Evolutionary conservation across 1,140 invertebrate genomes (phyloP).

Genomic region (Drosophila sp.): DNA sequence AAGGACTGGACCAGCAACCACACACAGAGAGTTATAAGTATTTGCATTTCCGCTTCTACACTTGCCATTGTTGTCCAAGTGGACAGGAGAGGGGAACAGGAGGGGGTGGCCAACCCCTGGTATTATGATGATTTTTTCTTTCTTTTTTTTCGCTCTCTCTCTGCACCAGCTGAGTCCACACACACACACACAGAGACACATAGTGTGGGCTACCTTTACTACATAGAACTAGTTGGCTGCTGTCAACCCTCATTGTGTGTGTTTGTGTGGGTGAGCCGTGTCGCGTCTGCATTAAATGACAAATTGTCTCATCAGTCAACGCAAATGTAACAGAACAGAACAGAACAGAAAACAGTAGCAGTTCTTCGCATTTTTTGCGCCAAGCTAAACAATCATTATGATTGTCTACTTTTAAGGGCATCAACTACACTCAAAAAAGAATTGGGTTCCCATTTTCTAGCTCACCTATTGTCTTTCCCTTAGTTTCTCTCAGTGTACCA

Average conservation of each 20-base stretch:
- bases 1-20: conserved; percentile 14
- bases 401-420: conserved; percentile 67
- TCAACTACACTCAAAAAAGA: conserved; percentile 25
- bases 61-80: conserved; percentile 34
- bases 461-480: not conserved
- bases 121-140: conserved; percentile 57
- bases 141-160: not conserved
- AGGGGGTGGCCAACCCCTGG: not conserved
- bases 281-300: conserved; percentile 75
- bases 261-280: conserved; percentile 23
- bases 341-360: conserved; percentile 45
- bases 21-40: conserved; percentile 25
- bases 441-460: not conserved
- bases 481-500: not conserved
- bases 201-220: conserved; percentile 12
- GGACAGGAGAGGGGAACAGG: not conserved
- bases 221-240: conserved; percentile 48
- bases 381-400: conserved; percentile 69
- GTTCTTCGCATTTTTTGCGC: conserved; percentile 1
- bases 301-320: conserved; percentile 77
- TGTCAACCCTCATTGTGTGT: conserved; percentile 26
- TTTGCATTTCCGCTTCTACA: conserved; percentile 59
- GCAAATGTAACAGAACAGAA: conserved; percentile 27
- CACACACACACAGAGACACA: conserved; percentile 2
- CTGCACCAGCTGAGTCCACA: conserved; percentile 50